A percentile compares a stretch with the other conserved stretches of the same genome.
Conservation (phyloP, 1,140 invertebrate genomes). For the Zaprionus davidi region DNA sequence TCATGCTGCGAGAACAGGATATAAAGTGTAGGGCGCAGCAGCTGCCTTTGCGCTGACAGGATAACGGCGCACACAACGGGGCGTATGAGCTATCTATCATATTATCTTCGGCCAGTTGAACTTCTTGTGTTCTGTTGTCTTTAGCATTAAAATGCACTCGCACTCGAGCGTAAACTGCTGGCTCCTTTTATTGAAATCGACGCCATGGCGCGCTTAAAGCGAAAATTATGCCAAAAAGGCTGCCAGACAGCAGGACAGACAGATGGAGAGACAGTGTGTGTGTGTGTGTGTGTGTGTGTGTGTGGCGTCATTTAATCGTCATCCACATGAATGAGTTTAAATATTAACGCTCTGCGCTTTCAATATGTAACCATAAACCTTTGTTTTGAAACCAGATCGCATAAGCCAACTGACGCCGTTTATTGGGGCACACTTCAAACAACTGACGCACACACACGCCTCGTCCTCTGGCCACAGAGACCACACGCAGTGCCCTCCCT, state of each 20-base stretch:
- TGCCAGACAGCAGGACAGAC: neutral
- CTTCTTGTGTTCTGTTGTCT: neutral
- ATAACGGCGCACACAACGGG: neutral
- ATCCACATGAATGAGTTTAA: slow-evolving; percentile 40
- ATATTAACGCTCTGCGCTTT: slow-evolving; percentile 36
- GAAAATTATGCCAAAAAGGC: neutral
- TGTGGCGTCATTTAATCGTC: slow-evolving; percentile 43
- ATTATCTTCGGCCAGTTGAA: neutral
- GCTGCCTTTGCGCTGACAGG: neutral
- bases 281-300: slow-evolving; percentile 33
- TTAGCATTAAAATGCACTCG: slow-evolving; percentile 4
- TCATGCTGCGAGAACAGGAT: neutral
- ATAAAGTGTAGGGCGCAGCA: neutral
- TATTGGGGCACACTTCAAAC: slow-evolving; percentile 47
- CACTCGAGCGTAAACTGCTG: slow-evolving; percentile 1
- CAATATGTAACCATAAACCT: slow-evolving; percentile 41
- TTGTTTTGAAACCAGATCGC: slow-evolving; percentile 48
- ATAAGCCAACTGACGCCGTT: slow-evolving; percentile 30
- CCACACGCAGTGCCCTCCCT: neutral
- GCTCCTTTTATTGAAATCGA: neutral
- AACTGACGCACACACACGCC: slow-evolving; percentile 24
- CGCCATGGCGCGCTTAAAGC: neutral
- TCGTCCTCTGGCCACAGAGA: slow-evolving; percentile 15
- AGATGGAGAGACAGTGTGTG: slow-evolving; percentile 5
- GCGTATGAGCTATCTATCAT: neutral